Evolutionary conservation across 2,888 invertebrate genomes (phyloP).

Genomic region (Brenthis daphne): DNA sequence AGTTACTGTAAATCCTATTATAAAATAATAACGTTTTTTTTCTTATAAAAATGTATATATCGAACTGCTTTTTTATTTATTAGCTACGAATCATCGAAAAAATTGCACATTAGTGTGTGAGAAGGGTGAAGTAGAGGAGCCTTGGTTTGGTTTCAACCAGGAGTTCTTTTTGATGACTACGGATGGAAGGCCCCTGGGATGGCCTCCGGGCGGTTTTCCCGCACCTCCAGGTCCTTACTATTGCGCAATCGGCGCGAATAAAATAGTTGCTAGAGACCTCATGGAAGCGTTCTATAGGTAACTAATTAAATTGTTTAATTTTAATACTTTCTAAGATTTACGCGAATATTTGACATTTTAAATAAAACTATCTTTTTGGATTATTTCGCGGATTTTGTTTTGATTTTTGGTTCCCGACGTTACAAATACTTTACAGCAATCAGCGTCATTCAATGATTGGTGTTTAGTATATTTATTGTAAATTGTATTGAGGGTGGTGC

Average conservation of each 20-base stretch:
- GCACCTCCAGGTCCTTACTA: constrained; percentile 91
- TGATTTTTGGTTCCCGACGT: too few species aligned
- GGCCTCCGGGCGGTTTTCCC: constrained; percentile 87
- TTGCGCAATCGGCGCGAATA: constrained; percentile 90
- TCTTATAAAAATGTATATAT: not conserved
- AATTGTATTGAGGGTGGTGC: too few species aligned
- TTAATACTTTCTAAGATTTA: too few species aligned
- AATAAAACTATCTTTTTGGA: too few species aligned
- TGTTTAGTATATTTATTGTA: too few species aligned
- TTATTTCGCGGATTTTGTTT: too few species aligned
- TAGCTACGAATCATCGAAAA: constrained; percentile 67
- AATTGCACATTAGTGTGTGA: constrained; percentile 77
- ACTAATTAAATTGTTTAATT: not conserved
- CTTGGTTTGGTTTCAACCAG: constrained; percentile 90
- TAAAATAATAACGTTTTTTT: too few species aligned
- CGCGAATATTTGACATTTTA: too few species aligned
- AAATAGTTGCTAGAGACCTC: constrained; percentile 89
- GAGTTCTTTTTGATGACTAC: constrained; percentile 72
- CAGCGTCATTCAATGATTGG: too few species aligned
- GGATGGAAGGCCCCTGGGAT: constrained; percentile 85
- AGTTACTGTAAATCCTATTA: not conserved
- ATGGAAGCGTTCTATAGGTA: constrained; percentile 88
- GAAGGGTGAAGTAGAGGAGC: constrained; percentile 82
- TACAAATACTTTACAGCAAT: too few species aligned
- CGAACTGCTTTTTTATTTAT: constrained; percentile 13